These are phyloP conservation scores for Rousettus leschenaultii DNA, from an alignment of 2,113 vertebrate species.

Conservation along the genomic window DNA sequence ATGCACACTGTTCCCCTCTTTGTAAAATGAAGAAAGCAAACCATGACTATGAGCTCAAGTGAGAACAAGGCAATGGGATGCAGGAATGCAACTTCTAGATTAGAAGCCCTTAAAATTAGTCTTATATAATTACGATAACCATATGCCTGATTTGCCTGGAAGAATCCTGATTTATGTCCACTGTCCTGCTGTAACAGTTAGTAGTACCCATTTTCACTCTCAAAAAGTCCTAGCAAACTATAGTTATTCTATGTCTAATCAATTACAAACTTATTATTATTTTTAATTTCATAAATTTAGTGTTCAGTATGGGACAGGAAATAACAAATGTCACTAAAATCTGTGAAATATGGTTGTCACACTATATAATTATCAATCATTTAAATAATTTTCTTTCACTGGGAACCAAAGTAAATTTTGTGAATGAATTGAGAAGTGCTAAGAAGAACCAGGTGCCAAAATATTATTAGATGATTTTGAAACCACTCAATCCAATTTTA, in stretches of 20 bases:
- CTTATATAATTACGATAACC: not conserved
- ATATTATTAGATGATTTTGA: conserved; percentile 24
- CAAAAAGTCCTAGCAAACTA: not conserved
- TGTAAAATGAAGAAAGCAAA: not conserved
- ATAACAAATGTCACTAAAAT: conserved; percentile 16
- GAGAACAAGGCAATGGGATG: not conserved
- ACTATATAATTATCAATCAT: conserved; percentile 16
- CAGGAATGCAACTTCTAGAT: not conserved
- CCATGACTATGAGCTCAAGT: not conserved
- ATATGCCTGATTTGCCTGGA: not conserved
- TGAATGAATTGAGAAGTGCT: conserved; percentile 11
- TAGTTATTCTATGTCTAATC: not conserved
- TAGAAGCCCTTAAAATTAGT: conserved; percentile 19
- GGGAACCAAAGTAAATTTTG: conserved; percentile 9
- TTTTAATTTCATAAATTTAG: conserved; percentile 16
- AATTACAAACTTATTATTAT: not conserved
- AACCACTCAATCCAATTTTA: conserved; percentile 12
- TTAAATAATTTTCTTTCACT: conserved; percentile 21
- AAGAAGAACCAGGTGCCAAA: not conserved
- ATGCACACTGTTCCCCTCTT: not conserved
- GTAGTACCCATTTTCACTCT: not conserved
- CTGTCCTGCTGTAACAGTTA: not conserved
- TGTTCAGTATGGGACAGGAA: not conserved
- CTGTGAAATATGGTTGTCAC: not conserved
- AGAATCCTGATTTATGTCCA: not conserved